Evolutionary conservation across 2,113 vertebrate genomes (phyloP), one percentile per base, ranked within the genome.

Genomic region (Ranitomeya variabilis): DNA sequence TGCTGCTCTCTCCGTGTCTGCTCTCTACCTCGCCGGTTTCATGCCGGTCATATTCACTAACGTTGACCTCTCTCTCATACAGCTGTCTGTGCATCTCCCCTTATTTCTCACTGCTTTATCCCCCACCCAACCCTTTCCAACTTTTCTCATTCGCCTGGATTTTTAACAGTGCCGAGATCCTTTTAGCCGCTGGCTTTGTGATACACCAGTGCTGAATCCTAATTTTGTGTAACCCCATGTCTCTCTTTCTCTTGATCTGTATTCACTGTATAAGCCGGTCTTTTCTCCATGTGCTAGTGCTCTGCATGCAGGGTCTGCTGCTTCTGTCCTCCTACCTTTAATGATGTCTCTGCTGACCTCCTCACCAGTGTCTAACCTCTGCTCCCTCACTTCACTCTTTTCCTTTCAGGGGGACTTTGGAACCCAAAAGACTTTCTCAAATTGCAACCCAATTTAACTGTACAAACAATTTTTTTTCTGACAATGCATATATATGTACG

Each of bases 171-270:
- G 59, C 87, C 79, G 15, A 78, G 87, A 85, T 55, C 80, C 87
- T 74, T 82, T 79, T 85, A 85, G 81, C 87, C 73, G 82, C 90
- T 87, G 79, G 86, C 90, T 89, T 18, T 9, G 85, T 84, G 90
- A 91, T 83, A 90, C 86, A 90, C 89, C 16, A 13, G 60, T 88
- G 1, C 16, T 26, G 9, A 71, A 74, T 90, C 90, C 89, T 69
- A 1, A 86, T 73, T 87, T 92, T 90, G 86, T 88, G 84, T 52
- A 91, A 92, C 90, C 90, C 73, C 8, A 66, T 90, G 92, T 91
- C 92, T 91, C 92, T 91, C 93, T 92, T 80, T 91, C 90, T 89
- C 91, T 92, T 90, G 89, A 89, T 79, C 73, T 90, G 26, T 59
- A 23, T 0, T 64, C 54, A 71, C 78, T 80, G 71, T 90, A 82